Base-by-base conservation (phyloP, 2,888 invertebrate species). In the Limnephilus marmoratus region DNA sequence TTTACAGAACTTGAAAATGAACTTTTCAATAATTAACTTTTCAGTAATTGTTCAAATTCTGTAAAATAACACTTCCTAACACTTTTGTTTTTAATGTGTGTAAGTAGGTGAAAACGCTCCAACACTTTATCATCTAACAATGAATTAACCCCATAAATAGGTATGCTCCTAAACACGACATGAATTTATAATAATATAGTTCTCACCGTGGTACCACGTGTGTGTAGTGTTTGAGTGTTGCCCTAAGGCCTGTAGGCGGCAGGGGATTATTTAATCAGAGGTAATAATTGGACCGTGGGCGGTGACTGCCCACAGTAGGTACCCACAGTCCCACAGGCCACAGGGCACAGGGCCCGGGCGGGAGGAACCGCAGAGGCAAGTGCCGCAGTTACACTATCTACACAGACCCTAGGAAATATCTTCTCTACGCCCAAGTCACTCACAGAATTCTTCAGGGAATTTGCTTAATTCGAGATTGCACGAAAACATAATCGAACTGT, bases 241-340 rank as follows among this genome's bases (percentile, higher is more conserved):
- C 68, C 68, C 24, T n/a, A n/a, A 24, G 9, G 3, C 80, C 0
- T 31, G 86, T 86, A 18, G 89, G 89, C 89, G 37, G 80, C 29
- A 90, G 68, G 85, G 91, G 91, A 92, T 92, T 92, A 91, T 91
- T 92, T 92, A 92, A 92, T 92, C 92, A 92, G 81, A 90, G 37
- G 87, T 87, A 90, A 85, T 92, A 91, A 91, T 92, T 92, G 91
- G 80, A 81, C 68, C 53, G 92, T 86, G 90, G 92, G 92, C 88
- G 92, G 81, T n/a, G 34, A 31, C 90, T 41, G 85, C 85, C 68
- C 68, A 68, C n/a, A 68, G 24, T 68, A 68, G 5, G 24, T 68
- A 68, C 81, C 53, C 53, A 13, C 31, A 31, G 31, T 31, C 31
- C 31, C 31, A 31, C 90, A 53, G 86, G 85, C 90, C 81, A 90